These are phyloP conservation scores for Hestina assimilis DNA, from an alignment of 1,140 invertebrate genomes.

Conservation along the genomic window DNA sequence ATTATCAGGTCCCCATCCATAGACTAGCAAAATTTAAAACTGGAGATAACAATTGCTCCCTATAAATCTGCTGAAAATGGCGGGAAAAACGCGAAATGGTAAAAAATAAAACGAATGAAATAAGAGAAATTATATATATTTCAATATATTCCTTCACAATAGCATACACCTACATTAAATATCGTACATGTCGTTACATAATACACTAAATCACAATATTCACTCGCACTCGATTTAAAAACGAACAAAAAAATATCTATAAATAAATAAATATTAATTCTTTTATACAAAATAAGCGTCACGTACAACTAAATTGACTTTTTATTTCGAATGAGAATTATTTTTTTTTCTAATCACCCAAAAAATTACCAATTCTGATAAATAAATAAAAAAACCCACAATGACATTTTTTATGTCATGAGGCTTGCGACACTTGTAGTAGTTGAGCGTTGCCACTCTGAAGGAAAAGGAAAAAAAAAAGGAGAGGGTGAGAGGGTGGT, in stretches of 20 bases:
- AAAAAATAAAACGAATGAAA: conserved; percentile 38
- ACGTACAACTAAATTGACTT: conserved; percentile 23
- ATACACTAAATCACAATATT: conserved; percentile 41
- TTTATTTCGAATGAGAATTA: conserved; percentile 11
- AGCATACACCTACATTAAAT: conserved; percentile 42
- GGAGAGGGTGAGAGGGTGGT: no score
- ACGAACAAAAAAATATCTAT: conserved; percentile 42
- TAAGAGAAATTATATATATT: conserved; percentile 73
- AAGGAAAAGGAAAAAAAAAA: no score
- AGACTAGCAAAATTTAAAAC: no score
- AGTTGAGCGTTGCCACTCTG: no score
- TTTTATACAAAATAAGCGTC: conserved; percentile 56
- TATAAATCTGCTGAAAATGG: no score
- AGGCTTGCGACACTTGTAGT: no score
- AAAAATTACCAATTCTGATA: not conserved
- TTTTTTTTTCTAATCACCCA: not conserved
- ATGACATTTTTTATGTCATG: no score
- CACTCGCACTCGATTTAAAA: conserved; percentile 46
- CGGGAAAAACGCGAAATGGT: not conserved
- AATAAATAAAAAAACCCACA: no score
- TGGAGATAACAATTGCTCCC: no score
- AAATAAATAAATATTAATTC: conserved; percentile 62
- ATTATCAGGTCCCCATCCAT: no score
- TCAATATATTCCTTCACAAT: conserved; percentile 63
- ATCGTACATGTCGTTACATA: conserved; percentile 37